phyloP scores from a whole-genome alignment of 2,888 invertebrate genomes.

The Eilema sororculum region DNA sequence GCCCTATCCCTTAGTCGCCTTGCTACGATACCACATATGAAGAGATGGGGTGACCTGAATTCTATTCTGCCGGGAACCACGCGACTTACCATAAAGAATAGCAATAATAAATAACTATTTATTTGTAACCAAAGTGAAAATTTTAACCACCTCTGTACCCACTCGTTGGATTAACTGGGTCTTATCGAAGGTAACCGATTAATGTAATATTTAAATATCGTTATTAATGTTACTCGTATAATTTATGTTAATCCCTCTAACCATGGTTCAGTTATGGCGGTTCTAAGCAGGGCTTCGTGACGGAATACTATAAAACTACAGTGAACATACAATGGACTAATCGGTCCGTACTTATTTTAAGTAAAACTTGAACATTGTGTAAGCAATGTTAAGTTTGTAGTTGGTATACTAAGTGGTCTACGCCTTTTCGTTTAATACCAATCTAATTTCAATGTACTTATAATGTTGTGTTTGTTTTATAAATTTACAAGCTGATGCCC shows the following conservation, averaged over 20 bases:
- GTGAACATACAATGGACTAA: constrained; percentile 24
- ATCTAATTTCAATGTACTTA: background rate
- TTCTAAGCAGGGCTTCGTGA: constrained; percentile 46
- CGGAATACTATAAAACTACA: constrained; percentile 38
- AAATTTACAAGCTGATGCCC: too few relatives aligned
- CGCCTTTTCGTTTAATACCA: constrained; percentile 8
- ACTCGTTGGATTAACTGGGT: background rate
- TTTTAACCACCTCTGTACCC: background rate
- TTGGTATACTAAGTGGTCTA: constrained; percentile 9
- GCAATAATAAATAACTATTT: background rate
- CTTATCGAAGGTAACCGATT: constrained; percentile 2
- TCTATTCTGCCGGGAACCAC: too few relatives aligned
- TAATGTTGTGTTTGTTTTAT: too few relatives aligned
- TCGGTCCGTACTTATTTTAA: constrained; percentile 25
- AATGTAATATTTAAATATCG: constrained; percentile 17
- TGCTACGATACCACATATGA: too few relatives aligned
- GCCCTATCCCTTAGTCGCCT: too few relatives aligned
- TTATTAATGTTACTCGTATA: constrained; percentile 21
- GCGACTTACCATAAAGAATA: too few relatives aligned
- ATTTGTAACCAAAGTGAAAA: background rate
- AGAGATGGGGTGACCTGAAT: too few relatives aligned
- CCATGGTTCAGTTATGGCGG: constrained; percentile 39
- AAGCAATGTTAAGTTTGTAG: constrained; percentile 19
- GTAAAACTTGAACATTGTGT: constrained; percentile 22
- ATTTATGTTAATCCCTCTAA: constrained; percentile 31